A percentile compares a stretch with the other conserved stretches of the same genome.
These are phyloP conservation scores for Amphipyra tragopoginis DNA, from an alignment of 2,888 invertebrate genomes.

Conservation along the genomic window DNA sequence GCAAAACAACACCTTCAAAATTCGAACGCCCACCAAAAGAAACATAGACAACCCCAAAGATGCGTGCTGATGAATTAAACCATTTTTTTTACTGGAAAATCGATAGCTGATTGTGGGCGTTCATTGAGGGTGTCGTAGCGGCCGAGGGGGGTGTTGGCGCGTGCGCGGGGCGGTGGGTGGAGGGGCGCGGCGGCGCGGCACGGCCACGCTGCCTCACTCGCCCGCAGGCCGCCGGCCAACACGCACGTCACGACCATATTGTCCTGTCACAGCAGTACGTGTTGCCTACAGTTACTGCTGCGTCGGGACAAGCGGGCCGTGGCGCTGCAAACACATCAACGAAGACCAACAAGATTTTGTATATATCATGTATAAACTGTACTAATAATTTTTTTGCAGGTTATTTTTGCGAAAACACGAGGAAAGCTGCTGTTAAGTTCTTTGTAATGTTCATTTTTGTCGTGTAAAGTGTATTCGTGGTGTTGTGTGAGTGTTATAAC, in stretches of 20 bases:
- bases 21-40: slow-evolving; percentile 31
- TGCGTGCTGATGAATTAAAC: slow-evolving; percentile 64
- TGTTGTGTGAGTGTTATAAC: slow-evolving; percentile 48
- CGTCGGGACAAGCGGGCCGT: slow-evolving; percentile 94
- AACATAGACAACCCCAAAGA: slow-evolving; percentile 57
- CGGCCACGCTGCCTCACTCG: slow-evolving; percentile 88
- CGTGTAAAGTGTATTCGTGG: slow-evolving; percentile 49
- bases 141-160: slow-evolving; percentile 69
- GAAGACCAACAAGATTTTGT: slow-evolving; percentile 30
- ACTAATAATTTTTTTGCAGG: slow-evolving; percentile 50
- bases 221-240: slow-evolving; percentile 83
- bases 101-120: slow-evolving; percentile 85
- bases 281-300: slow-evolving; percentile 93
- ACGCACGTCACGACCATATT: slow-evolving; percentile 94
- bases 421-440: slow-evolving; percentile 25
- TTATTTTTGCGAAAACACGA: slow-evolving; percentile 46
- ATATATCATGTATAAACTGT: slow-evolving; percentile 41
- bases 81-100: slow-evolving; percentile 77
- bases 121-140: slow-evolving; percentile 82
- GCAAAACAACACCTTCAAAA: slow-evolving; percentile 3
- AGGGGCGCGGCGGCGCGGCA: slow-evolving; percentile 82
- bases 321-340: slow-evolving; percentile 68
- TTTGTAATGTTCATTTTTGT: slow-evolving; percentile 10
- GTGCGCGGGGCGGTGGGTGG: slow-evolving; percentile 85
- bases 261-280: slow-evolving; percentile 99